Evolutionary conservation across 2,797 vertebrate genomes (phyloP).

Genomic region (Rhinichthys osculus): DNA sequence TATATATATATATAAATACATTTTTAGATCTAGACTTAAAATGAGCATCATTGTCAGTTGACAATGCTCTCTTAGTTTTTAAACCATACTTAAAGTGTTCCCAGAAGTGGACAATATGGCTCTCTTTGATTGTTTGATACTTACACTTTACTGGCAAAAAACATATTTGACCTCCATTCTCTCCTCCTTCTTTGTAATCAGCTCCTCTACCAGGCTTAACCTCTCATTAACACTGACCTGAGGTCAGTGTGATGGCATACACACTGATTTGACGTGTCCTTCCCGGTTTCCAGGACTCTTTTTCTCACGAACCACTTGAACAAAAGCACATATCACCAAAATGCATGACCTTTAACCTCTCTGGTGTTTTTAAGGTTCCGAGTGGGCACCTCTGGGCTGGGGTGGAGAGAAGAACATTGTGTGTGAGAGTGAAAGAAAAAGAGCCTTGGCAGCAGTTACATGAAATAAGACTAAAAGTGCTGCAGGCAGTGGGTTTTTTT

Average conservation of each 20-base stretch:
- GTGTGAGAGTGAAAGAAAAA: neutral
- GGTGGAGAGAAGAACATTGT: slow-evolving; percentile 21
- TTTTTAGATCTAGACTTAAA: neutral
- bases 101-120: neutral
- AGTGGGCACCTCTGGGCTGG: slow-evolving; percentile 3
- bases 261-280: neutral
- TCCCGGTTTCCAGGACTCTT: slow-evolving; percentile 7
- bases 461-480: slow-evolving; percentile 25
- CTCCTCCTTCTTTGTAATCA: slow-evolving; percentile 38
- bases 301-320: slow-evolving; percentile 13
- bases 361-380: slow-evolving; percentile 17
- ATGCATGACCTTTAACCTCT: slow-evolving; percentile 43
- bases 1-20: neutral
- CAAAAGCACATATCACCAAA: slow-evolving; percentile 11
- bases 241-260: slow-evolving; percentile 3
- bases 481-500: neutral
- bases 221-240: slow-evolving; percentile 26
- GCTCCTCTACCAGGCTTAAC: neutral
- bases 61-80: neutral
- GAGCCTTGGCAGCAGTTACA: neutral
- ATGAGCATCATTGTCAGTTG: neutral
- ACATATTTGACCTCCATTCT: neutral
- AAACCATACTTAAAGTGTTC: neutral
- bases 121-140: neutral
- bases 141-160: slow-evolving; percentile 28